Evolutionary conservation across 2,888 invertebrate species (phyloP).

Genomic region (Allygus modestus): DNA sequence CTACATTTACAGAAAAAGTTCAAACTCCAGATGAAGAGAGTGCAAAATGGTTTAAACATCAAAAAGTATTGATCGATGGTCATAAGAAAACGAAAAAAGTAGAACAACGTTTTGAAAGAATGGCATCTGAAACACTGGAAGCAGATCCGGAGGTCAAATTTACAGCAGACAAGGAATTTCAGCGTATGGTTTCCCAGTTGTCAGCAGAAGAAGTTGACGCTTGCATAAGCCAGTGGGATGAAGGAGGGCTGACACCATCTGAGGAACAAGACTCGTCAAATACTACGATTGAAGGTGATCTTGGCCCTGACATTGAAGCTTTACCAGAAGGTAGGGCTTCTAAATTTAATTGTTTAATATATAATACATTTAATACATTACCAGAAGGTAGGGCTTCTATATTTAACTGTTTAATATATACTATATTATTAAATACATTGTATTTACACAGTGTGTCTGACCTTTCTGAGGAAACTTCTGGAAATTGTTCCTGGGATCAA

Average conservation of each 20-base stretch:
- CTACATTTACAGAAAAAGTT: background rate
- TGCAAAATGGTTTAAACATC: background rate
- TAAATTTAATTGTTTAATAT: background rate
- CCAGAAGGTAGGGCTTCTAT: too few species aligned
- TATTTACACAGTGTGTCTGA: too few species aligned
- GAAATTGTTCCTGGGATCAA: too few species aligned
- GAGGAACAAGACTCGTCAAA: constrained; percentile 67
- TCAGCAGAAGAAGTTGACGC: constrained; percentile 77
- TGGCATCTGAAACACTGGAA: constrained; percentile 76
- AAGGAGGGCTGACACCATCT: constrained; percentile 68
- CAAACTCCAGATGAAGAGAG: background rate
- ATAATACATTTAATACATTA: background rate
- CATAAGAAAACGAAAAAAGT: constrained; percentile 74
- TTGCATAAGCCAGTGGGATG: constrained; percentile 76
- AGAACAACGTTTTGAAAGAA: constrained; percentile 76
- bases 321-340: constrained; percentile 67
- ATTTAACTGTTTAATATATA: too few species aligned
- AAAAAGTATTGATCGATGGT: background rate
- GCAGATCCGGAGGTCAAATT: constrained; percentile 69
- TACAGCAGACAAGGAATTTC: constrained; percentile 74
- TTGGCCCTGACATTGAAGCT: constrained; percentile 63
- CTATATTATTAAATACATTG: too few species aligned
- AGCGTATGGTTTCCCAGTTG: constrained; percentile 76
- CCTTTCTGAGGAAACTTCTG: too few species aligned
- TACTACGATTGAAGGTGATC: constrained; percentile 66